These are phyloP conservation scores for Triplophysa siluroides DNA, from an alignment of 2,113 vertebrate species.

Conservation along the genomic window DNA sequence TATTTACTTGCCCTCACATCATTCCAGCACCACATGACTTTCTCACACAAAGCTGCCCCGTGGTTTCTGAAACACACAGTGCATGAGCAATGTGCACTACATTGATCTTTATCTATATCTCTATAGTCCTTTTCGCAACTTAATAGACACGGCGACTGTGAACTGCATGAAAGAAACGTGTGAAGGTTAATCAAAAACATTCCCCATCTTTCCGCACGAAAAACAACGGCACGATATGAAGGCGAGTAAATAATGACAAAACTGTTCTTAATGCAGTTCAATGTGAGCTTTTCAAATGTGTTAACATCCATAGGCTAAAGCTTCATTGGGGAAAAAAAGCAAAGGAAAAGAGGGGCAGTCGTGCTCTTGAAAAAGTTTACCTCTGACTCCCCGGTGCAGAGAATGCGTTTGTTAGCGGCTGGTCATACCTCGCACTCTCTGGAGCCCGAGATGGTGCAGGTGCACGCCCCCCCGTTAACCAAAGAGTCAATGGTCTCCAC, in stretches of 20 bases:
- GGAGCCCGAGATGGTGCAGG: slow-evolving; percentile 95
- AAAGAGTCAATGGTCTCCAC: slow-evolving; percentile 93
- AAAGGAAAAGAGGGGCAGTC: neutral
- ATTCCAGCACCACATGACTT: neutral
- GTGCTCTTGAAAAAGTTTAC: slow-evolving; percentile 73
- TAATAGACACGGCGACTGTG: neutral
- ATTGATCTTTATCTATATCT: neutral
- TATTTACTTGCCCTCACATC: neutral
- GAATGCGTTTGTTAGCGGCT: slow-evolving; percentile 65
- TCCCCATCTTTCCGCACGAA: neutral
- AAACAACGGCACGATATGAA: neutral
- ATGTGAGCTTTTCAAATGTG: neutral
- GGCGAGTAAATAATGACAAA: neutral
- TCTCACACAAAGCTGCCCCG: neutral
- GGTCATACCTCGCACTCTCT: slow-evolving; percentile 97
- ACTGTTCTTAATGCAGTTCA: neutral
- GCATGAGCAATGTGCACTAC: no score
- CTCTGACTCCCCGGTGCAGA: slow-evolving; percentile 83
- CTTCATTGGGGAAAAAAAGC: neutral
- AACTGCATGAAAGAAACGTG: neutral
- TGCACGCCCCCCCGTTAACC: slow-evolving; percentile 92
- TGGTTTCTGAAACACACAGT: no score
- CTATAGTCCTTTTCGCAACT: neutral
- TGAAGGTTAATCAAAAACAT: neutral
- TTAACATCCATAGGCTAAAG: neutral